Evolutionary conservation across 1,140 invertebrate species (phyloP).

Genomic region (Calosoma granatense): DNA sequence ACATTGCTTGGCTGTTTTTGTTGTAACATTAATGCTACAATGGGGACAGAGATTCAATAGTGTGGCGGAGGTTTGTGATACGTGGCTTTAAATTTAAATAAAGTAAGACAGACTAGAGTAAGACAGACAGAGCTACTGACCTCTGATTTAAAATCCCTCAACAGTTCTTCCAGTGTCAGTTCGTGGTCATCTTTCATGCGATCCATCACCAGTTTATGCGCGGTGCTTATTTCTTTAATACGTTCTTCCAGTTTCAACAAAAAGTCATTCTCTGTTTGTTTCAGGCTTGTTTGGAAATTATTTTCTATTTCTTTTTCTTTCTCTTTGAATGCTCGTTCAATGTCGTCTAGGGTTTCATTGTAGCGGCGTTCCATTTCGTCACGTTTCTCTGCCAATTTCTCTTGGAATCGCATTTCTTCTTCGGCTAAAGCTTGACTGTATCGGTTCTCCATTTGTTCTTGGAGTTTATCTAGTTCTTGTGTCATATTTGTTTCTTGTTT

Average conservation of each 20-base stretch:
- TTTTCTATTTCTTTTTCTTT: constrained; percentile 36
- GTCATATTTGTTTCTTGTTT: constrained; percentile 34
- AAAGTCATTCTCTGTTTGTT: constrained; percentile 34
- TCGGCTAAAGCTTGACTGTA: constrained; percentile 35
- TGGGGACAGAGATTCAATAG: too few relatives aligned
- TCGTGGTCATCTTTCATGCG: constrained; percentile 40
- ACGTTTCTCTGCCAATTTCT: constrained; percentile 35
- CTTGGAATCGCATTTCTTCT: constrained; percentile 32
- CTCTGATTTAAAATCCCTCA: constrained; percentile 48
- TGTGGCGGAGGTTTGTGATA: too few relatives aligned
- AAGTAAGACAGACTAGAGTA: too few relatives aligned
- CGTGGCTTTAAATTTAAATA: too few relatives aligned
- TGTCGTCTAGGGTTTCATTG: constrained; percentile 23
- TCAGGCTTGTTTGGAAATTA: constrained; percentile 30
- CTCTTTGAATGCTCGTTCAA: constrained; percentile 35
- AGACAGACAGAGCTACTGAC: too few relatives aligned
- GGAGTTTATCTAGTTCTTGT: constrained; percentile 34
- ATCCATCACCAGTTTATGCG: constrained; percentile 38
- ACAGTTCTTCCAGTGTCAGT: constrained; percentile 42
- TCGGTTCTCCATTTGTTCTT: constrained; percentile 31
- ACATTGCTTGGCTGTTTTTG: too few relatives aligned
- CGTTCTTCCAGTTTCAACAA: constrained; percentile 35
- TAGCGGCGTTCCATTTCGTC: constrained; percentile 27
- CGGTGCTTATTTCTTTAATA: constrained; percentile 35
- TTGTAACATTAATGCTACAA: too few relatives aligned